phyloP scores from a whole-genome alignment of 2,113 vertebrate species.

The Pardalotus punctatus region DNA sequence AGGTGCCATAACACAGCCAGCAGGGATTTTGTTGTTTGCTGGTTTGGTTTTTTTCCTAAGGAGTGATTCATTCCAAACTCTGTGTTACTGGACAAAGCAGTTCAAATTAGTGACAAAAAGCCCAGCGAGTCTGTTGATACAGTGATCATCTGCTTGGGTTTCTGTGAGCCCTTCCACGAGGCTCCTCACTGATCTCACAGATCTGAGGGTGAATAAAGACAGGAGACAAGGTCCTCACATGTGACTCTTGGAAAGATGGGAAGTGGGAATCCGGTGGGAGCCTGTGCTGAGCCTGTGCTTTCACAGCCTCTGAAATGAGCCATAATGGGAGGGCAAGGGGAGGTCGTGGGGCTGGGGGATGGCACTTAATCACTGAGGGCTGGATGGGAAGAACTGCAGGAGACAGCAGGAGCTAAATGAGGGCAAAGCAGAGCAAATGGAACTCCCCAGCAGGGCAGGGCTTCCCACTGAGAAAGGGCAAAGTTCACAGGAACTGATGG shows the following conservation, averaged over 20 bases:
- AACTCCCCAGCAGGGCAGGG: neutral
- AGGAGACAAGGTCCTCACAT: neutral
- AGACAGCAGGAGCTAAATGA: neutral
- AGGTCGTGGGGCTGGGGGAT: neutral
- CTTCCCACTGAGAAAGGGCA: neutral
- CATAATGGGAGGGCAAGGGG: neutral
- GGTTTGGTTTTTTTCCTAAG: neutral
- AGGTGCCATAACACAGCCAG: neutral
- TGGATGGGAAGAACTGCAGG: neutral
- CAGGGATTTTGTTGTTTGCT: neutral
- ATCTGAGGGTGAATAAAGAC: neutral
- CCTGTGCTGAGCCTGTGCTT: neutral
- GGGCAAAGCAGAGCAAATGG: neutral
- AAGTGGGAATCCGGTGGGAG: neutral
- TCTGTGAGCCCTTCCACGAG: neutral
- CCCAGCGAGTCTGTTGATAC: accelerated
- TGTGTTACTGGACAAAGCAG: neutral
- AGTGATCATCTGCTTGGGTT: neutral
- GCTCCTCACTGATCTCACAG: neutral
- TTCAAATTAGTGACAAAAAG: neutral
- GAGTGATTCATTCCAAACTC: neutral
- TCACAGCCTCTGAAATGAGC: neutral
- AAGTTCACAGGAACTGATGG: neutral
- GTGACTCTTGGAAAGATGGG: neutral
- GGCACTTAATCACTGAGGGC: neutral